phyloP scores from a whole-genome alignment of 2,888 invertebrate species.

The Trissoscelio sp. region DNA sequence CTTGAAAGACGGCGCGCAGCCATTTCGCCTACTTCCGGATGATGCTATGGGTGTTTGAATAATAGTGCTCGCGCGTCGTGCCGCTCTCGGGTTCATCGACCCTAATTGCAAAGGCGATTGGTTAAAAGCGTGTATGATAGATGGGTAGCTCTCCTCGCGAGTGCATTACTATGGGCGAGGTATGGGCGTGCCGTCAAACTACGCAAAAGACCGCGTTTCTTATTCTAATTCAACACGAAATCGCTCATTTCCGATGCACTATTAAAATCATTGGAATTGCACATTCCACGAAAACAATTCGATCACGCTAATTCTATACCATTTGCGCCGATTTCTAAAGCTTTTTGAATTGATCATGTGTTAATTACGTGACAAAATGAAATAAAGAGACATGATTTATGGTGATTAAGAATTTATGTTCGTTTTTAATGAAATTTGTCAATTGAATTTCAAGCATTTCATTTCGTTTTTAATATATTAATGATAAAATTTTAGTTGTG shows the following conservation, averaged over 20 bases:
- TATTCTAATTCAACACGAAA: constrained; percentile 63
- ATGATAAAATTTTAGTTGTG: no score
- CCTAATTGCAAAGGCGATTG: constrained; percentile 75
- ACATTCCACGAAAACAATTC: constrained; percentile 38
- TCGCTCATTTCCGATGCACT: constrained; percentile 50
- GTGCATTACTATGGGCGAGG: constrained; percentile 71
- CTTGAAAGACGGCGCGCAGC: constrained; percentile 59
- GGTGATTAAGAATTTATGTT: no score
- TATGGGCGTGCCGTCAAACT: constrained; percentile 70
- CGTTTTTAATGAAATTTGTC: no score
- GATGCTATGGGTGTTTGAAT: constrained; percentile 51
- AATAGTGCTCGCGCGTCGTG: constrained; percentile 59
- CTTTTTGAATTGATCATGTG: no score
- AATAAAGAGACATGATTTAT: no score
- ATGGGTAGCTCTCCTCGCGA: constrained; percentile 70
- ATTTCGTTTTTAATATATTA: no score
- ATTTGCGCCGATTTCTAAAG: constrained; percentile 7
- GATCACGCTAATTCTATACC: constrained; percentile 15
- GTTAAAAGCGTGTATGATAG: constrained; percentile 76
- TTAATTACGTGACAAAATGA: no score
- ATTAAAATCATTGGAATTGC: constrained; percentile 28
- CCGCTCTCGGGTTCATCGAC: constrained; percentile 74
- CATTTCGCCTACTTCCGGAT: constrained; percentile 56
- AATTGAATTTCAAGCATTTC: no score
- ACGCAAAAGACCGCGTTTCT: constrained; percentile 58